phyloP scores from a whole-genome alignment of 2,888 invertebrate species.

The Brachyptera putata region DNA sequence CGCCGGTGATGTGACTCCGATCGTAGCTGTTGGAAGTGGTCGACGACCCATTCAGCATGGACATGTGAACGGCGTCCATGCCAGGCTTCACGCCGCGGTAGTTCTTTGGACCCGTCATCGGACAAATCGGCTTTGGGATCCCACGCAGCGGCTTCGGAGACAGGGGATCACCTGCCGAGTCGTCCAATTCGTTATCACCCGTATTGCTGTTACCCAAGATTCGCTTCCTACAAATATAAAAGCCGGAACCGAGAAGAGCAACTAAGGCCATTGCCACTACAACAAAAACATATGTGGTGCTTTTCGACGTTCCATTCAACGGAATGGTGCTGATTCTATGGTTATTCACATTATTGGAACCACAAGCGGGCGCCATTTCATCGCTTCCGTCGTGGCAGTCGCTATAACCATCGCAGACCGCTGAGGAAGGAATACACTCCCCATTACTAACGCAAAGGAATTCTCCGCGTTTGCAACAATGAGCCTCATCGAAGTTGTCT shows the following conservation, averaged over 20 bases:
- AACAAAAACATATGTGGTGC: conserved; percentile 54
- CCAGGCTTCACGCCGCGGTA: conserved; percentile 31
- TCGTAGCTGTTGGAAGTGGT: conserved; percentile 55
- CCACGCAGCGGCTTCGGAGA: conserved; percentile 49
- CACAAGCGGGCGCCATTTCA: conserved; percentile 63
- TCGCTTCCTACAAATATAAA: conserved; percentile 53
- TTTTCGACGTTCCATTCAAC: conserved; percentile 46
- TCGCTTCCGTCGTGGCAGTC: conserved; percentile 80
- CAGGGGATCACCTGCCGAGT: conserved; percentile 62
- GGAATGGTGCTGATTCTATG: conserved; percentile 43
- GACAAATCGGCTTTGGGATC: conserved; percentile 27
- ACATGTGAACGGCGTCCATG: conserved; percentile 56
- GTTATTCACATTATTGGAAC: conserved; percentile 41
- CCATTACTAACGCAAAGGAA: conserved; percentile 71
- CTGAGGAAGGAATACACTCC: conserved; percentile 62
- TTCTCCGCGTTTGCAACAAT: conserved; percentile 58
- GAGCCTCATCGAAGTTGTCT: conserved; percentile 64
- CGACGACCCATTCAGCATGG: conserved; percentile 55
- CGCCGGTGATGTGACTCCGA: conserved; percentile 66
- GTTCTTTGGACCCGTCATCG: conserved; percentile 16
- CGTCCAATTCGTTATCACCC: conserved; percentile 51
- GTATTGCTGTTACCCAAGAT: conserved; percentile 39
- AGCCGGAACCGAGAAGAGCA: conserved; percentile 50
- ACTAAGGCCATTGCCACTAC: conserved; percentile 54
- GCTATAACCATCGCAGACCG: conserved; percentile 70